Base-by-base conservation (phyloP, 2,888 invertebrate genomes). In the Agrenia bidenticulata region DNA sequence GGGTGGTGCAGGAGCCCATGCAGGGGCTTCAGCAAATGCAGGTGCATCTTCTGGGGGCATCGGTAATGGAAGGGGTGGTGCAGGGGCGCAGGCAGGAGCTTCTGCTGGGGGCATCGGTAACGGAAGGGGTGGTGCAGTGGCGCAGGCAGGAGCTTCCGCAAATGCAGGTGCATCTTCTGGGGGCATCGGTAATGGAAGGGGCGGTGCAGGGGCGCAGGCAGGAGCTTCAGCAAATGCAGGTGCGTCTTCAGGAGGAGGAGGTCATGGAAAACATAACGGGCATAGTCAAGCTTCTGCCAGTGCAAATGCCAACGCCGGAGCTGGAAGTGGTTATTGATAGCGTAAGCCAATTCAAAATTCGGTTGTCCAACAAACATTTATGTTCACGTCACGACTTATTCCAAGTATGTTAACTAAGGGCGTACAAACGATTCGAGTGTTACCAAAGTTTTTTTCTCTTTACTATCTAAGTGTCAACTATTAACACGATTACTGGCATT, bases 171-270 rank as follows among this genome's bases (percentile, higher is more conserved):
- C 45, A 9, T 26, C 23, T 9, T 13, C 23, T 15, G 24, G 21
- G 49, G 56, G 7, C 62, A 27, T 21, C n/a, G 63, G 63, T 13
- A 7, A n/a, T 5, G 53, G 49, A 23, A 27, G 21, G 15, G 19
- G 39, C 49, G 39, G 26, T 7, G 49, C 5, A n/a, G 58, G 21
- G n/a, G 55, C 62, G 4, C 45, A 27, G 9, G 39, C 57, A 13
- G 56, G 11, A 17, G 58, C 39, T 15, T 55, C 17, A 15, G 39
- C 59, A 26, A 49, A 32, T 49, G 59, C 59, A 37, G 9, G 53
- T 51, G 26, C n/a, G 19, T 4, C 7, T 51, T 17, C n/a, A 11
- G 45, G 45, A 11, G 50, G 50, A 49, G 11, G 50, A 19, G 53
- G 53, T 51, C 11, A 9, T 45, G 45, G 45, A 19, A 19, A 19